Evolutionary conservation across 2,797 vertebrate genomes (phyloP), one percentile per base, ranked within the genome.

Genomic region (Enteromius argenteus): DNA sequence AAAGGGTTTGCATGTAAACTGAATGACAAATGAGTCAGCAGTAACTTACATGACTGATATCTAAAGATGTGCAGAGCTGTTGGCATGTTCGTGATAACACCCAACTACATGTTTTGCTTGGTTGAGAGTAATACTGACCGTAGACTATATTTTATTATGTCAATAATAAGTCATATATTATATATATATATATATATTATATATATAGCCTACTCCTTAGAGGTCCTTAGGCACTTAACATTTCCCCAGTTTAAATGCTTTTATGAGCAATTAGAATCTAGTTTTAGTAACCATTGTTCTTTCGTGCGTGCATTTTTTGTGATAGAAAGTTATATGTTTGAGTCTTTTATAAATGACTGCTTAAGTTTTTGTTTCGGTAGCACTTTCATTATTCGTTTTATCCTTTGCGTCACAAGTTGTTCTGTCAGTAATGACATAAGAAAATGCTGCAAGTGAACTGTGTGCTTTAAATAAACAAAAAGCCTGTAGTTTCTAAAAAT

Each of bases 21-120:
- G 14, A 83, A 67, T 51, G 46, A 60, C 7, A 11, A 37, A 72
- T 67, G 72, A 83, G 53, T 72, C 51, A 21, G 74, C n/a, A 68
- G 46, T 62, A 74, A 42, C 2, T 17, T 17, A 19, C 51, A 9
- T 23, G 30, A 30, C 15, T 74, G 42, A 23, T 72, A 77, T 73
- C 80, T 62, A 44, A 73, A 39, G 37, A 49, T 13, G 11, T 39
- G 11, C 49, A 56, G 44, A 27, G 27, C 27, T 64, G 42, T 64
- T 71, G n/a, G 73, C 19, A 9, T 56, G 49, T 78, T 60, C 19
- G 53, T 35, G 82, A 71, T 71, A 44, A 67, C 64, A 37, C 35
- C 15, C 42, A 39, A 58, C 51, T 5, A 17, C 35, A 39, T 23
- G 3, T 44, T 46, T 58, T 73, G 3, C 39, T 10, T 17, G 19